These are phyloP conservation scores for Cryptotis parvus DNA, from an alignment of 2,113 vertebrate species.

Conservation along the genomic window DNA sequence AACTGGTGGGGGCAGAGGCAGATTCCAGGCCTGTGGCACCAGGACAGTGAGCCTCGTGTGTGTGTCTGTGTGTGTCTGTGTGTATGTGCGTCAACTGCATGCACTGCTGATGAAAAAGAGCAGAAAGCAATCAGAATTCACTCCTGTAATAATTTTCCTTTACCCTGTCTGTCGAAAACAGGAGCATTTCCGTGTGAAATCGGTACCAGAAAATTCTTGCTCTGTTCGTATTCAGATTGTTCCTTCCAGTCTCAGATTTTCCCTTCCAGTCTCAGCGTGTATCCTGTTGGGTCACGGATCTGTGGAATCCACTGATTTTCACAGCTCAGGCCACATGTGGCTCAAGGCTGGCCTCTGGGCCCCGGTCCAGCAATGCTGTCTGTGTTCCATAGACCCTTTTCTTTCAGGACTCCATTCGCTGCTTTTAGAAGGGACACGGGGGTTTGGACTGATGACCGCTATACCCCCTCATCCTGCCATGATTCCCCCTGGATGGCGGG, in stretches of 20 bases:
- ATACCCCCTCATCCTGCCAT: too few relatives aligned
- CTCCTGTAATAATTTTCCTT: neutral
- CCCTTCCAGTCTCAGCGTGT: neutral
- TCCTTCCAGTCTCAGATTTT: neutral
- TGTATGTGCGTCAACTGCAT: too few relatives aligned
- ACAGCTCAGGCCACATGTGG: neutral
- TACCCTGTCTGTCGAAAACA: neutral
- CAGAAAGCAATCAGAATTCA: neutral
- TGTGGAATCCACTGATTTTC: neutral
- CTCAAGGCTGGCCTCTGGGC: neutral
- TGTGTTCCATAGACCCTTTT: too few relatives aligned
- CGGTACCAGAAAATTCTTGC: neutral
- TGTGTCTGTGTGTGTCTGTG: neutral
- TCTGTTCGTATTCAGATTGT: neutral
- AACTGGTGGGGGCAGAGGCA: too few relatives aligned
- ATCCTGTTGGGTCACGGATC: too few relatives aligned
- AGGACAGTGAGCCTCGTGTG: rapidly evolving
- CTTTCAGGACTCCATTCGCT: too few relatives aligned
- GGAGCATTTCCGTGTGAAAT: neutral
- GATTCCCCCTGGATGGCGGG: too few relatives aligned
- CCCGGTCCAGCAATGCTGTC: too few relatives aligned
- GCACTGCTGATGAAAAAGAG: neutral
- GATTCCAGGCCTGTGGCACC: rapidly evolving
- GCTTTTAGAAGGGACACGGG: neutral
- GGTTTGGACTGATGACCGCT: too few relatives aligned